Evolutionary conservation across 2,888 invertebrate species (phyloP).

Genomic region (Drosophila bunnanda): DNA sequence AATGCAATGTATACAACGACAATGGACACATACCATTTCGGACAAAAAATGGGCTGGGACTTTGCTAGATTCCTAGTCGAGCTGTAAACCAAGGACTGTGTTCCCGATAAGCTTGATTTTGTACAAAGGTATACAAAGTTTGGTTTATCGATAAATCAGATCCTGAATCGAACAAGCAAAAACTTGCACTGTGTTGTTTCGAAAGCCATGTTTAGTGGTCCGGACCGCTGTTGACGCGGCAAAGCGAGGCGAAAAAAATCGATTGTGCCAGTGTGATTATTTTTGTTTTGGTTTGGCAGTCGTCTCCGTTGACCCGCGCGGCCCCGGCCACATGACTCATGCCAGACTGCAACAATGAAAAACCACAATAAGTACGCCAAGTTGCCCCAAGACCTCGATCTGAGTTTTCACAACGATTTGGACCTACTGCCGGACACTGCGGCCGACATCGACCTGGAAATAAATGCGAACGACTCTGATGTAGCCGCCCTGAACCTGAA

Average conservation of each 20-base stretch:
- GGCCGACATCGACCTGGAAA: slow-evolving; percentile 75
- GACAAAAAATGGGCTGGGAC: background rate
- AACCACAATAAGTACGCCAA: slow-evolving; percentile 84
- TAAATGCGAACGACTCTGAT: slow-evolving; percentile 61
- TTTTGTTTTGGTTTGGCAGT: slow-evolving; percentile 68
- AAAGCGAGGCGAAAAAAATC: slow-evolving; percentile 78
- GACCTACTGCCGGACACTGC: slow-evolving; percentile 78
- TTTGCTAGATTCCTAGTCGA: background rate
- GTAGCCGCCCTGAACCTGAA: slow-evolving; percentile 64
- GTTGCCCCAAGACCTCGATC: slow-evolving; percentile 84
- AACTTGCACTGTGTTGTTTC: slow-evolving; percentile 18
- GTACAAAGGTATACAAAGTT: background rate
- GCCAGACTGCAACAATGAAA: slow-evolving; percentile 79
- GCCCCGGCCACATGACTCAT: slow-evolving; percentile 67
- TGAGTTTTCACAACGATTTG: slow-evolving; percentile 83
- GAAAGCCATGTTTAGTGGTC: slow-evolving; percentile 49
- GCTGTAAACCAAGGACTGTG: background rate
- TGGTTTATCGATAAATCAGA: background rate
- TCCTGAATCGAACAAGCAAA: slow-evolving; percentile 3
- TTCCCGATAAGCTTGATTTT: background rate
- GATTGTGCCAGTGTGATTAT: slow-evolving; percentile 78
- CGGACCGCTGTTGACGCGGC: slow-evolving; percentile 31
- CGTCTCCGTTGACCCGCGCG: slow-evolving; percentile 22
- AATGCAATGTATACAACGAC: too few relatives aligned
- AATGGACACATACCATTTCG: too few relatives aligned